Conservation (phyloP, 2,113 vertebrate species). For the Cyprinodon brontotheroides region DNA sequence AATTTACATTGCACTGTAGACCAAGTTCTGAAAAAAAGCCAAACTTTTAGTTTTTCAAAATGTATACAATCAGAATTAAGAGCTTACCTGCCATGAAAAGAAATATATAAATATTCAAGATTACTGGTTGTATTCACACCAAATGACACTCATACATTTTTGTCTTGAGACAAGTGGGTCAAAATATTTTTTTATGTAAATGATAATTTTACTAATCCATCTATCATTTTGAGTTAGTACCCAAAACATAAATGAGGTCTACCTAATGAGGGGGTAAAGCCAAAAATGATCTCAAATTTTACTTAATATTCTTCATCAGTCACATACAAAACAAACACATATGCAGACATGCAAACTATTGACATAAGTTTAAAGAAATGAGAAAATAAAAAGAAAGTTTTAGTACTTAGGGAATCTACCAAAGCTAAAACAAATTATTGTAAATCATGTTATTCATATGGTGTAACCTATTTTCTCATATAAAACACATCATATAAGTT, state of each 20-base stretch:
- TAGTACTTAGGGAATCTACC: constrained; percentile 54
- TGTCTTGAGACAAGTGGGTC: constrained; percentile 59
- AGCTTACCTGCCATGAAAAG: constrained; percentile 31
- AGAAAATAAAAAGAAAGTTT: constrained; percentile 50
- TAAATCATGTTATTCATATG: constrained; percentile 47
- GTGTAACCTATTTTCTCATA: constrained; percentile 42
- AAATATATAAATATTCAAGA: constrained; percentile 47
- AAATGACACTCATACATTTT: constrained; percentile 29
- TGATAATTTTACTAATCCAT: constrained; percentile 55
- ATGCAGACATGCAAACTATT: constrained; percentile 60
- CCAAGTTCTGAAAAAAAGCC: constrained; percentile 35
- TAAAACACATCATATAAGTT: constrained; percentile 51
- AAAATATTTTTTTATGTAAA: constrained; percentile 51
- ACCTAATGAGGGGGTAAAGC: constrained; percentile 27
- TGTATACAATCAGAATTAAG: constrained; percentile 45
- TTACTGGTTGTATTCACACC: constrained; percentile 29
- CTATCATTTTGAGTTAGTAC: constrained; percentile 50
- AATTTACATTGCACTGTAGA: constrained; percentile 46
- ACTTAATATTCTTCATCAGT: constrained; percentile 53
- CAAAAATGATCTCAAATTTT: constrained; percentile 38
- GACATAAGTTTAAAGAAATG: constrained; percentile 34
- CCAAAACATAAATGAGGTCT: constrained; percentile 41
- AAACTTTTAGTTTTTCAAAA: constrained; percentile 15
- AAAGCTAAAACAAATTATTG: constrained; percentile 56
- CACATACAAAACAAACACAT: constrained; percentile 64